Evolutionary conservation across 2,113 vertebrate genomes (phyloP), one percentile per base, ranked within the genome.

Genomic region (Melanotaenia duboulayi): DNA sequence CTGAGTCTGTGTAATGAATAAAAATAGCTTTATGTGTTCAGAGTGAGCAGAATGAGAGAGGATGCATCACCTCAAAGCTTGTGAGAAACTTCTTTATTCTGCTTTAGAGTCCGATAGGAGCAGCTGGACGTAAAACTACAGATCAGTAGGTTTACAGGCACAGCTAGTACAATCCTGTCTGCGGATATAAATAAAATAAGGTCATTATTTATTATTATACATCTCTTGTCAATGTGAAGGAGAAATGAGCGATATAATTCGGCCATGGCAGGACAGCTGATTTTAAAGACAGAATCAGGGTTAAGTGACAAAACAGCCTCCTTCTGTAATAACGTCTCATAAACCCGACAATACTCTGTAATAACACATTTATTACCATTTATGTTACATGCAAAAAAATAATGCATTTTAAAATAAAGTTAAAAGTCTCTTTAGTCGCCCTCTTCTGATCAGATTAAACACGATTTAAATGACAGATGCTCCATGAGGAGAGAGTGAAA

Each of bases 61-160:
- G 13, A 11, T 39, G 3, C 0, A 25, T 25, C 40, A 42, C 40
- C 12, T 14, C 7, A 2, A 9, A 20, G 62, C 54, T 61, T 59
- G 61, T 61, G 73, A 78, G 67, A 85, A 83, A 76, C 72, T 23
- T 81, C 42, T 92, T 93, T 91, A 91, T 90, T 91, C 84, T 81
- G 81, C 24, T 6, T n/a, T 11, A 44, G 28, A 62, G 58, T 65
- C 71, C 68, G 71, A 65, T 17, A 25, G 24, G 17, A 69, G 57
- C 67, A 55, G 58, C 63, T 44, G 70, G 50, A 74, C 51, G 2
- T 23, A 8, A 20, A 70, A 69, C 60, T 57, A 84, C 65, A 86
- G 71, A 77, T 80, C 10, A 62, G 58, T 50, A 61, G 74, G 78
- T 32, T 12, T 72, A 79, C 81, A 86, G 78, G 83, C 84, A 88